phyloP scores from a whole-genome alignment of 2,888 invertebrate genomes.

The Saturnia pavonia region DNA sequence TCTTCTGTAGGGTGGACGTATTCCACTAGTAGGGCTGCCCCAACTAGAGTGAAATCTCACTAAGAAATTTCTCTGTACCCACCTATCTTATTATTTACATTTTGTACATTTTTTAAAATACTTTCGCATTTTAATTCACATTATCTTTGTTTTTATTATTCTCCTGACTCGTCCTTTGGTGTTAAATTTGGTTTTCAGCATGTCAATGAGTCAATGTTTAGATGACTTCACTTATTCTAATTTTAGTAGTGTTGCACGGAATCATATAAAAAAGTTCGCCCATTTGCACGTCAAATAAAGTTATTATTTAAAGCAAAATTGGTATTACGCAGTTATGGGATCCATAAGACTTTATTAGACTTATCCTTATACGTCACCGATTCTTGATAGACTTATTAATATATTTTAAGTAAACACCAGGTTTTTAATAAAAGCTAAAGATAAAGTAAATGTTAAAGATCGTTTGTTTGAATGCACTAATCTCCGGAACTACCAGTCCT shows the following conservation, averaged over 20 bases:
- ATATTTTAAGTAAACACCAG: too few relatives aligned
- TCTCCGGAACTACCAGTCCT: too few relatives aligned
- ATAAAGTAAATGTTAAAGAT: too few relatives aligned
- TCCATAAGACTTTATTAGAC: neutral
- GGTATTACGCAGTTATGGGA: neutral
- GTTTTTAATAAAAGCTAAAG: too few relatives aligned
- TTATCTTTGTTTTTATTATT: neutral
- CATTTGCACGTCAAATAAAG: neutral
- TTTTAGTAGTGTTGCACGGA: neutral
- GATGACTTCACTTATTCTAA: slow-evolving; percentile 1
- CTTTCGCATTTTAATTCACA: neutral
- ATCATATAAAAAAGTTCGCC: neutral
- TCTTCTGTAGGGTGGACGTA: too few relatives aligned
- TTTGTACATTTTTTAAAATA: neutral
- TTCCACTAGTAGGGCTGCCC: too few relatives aligned
- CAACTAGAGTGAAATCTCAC: too few relatives aligned
- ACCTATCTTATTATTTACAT: too few relatives aligned
- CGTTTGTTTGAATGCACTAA: too few relatives aligned
- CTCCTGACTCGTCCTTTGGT: neutral
- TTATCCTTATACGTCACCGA: neutral
- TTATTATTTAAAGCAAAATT: neutral
- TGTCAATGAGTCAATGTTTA: slow-evolving; percentile 4
- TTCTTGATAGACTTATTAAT: neutral
- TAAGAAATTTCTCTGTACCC: too few relatives aligned
- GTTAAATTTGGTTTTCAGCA: neutral